phyloP scores from a whole-genome alignment of 2,888 invertebrate genomes.

The Perizoma affinitatum region DNA sequence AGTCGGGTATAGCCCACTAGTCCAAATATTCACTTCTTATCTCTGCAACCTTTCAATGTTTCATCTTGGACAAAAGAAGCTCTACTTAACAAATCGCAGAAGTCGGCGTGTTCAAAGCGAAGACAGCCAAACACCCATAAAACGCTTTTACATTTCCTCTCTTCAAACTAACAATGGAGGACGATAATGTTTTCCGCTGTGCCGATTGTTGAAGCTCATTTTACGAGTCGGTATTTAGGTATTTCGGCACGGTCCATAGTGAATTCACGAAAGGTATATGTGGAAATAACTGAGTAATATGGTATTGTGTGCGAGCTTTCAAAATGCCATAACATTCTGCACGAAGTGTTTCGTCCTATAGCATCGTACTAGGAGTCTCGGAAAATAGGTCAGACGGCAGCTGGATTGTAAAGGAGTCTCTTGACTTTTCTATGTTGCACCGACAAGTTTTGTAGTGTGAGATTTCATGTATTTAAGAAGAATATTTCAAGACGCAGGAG shows the following conservation, averaged over 20 bases:
- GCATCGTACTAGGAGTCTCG: background rate
- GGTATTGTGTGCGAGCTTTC: slow-evolving; percentile 2
- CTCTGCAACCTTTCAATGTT: no score
- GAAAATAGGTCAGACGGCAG: slow-evolving; percentile 10
- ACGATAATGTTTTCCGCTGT: slow-evolving; percentile 5
- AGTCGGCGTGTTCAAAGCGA: slow-evolving; percentile 17
- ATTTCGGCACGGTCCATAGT: slow-evolving; percentile 14
- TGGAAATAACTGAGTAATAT: slow-evolving; percentile 4
- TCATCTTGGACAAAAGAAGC: background rate
- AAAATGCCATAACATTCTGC: background rate
- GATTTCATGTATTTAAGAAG: no score
- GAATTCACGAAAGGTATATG: background rate
- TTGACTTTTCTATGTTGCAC: no score
- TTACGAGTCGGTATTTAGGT: slow-evolving; percentile 15
- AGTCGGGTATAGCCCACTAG: no score
- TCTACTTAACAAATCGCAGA: background rate
- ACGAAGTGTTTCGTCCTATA: background rate
- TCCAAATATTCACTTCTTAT: no score
- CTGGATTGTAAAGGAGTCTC: slow-evolving; percentile 4
- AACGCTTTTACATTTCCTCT: slow-evolving; percentile 17
- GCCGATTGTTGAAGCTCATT: slow-evolving; percentile 9
- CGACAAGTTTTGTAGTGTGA: no score
- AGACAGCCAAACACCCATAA: slow-evolving; percentile 11
- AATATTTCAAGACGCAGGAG: no score
- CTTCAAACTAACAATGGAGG: slow-evolving; percentile 3